Base-by-base conservation (phyloP, 2,113 vertebrate genomes). In the Vanacampus margaritifer region DNA sequence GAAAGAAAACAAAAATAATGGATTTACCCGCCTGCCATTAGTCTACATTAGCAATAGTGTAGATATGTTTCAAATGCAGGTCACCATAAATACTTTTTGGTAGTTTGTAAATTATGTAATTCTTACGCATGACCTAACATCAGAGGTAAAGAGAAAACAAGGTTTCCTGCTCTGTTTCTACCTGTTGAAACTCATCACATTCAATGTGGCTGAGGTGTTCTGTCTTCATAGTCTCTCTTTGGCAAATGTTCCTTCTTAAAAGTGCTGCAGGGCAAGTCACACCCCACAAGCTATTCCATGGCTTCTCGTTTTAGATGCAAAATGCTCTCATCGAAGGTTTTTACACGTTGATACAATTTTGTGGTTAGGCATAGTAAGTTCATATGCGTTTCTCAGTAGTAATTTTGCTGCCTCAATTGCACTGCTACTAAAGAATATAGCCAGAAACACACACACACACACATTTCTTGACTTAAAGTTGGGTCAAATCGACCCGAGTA, bases 111-210 rank as follows among this genome's bases (percentile, higher is more conserved):
- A 62, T 26, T 62, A 23, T 75, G 6, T 36, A 43, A 54, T 7
- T 48, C n/a, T 71, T 64, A 32, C 26, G 54, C 46, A 19, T 24
- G 12, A 43, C 50, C 16, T 16, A 48, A 67, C 28, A 28, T 4
- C 3, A 63, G 9, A 28, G 12, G 46, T 10, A 28, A 65, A 67
- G 67, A 10, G 60, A 17, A 32, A 8, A 53, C 1, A 2, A 28
- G 10, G 58, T 69, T 71, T 73, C 62, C 62, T 72, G 39, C 53
- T 67, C 59, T 60, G 46, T 68, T 53, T 12, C 24, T 78, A 69
- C 86, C 35, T 86, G 82, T 84, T 82, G 24, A 75, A 79, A 78
- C 76, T 11, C 61, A 78, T 76, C 74, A 59, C 36, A 67, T 26
- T 41, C 65, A 32, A 62, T 51, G 64, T 26, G 32, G 50, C 28